Evolutionary conservation across 2,888 invertebrate genomes (phyloP).

Genomic region (Alitta virens): DNA sequence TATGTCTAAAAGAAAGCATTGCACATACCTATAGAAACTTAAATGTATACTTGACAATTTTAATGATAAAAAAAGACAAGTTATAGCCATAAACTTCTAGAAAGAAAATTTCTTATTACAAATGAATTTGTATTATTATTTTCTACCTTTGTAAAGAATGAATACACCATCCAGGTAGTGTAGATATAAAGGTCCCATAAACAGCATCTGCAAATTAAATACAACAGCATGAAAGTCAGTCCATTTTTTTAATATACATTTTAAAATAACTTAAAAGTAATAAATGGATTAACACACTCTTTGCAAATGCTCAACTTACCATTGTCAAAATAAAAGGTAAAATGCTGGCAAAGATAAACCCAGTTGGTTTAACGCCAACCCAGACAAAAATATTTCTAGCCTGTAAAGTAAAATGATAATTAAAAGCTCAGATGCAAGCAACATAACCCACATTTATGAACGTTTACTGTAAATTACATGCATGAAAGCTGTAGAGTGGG

Average conservation of each 20-base stretch:
- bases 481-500: too few relatives aligned
- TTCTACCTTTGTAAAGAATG: conserved; percentile 48
- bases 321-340: conserved; percentile 70
- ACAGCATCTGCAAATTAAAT: conserved; percentile 39
- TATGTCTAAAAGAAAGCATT: too few relatives aligned
- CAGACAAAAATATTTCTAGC: conserved; percentile 45
- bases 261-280: neutral
- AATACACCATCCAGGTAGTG: conserved; percentile 55
- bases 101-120: too few relatives aligned
- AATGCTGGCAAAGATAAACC: conserved; percentile 71
- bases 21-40: too few relatives aligned
- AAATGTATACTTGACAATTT: too few relatives aligned
- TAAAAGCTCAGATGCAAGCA: neutral
- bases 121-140: too few relatives aligned
- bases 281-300: neutral
- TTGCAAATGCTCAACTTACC: conserved; percentile 33
- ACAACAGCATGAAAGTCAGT: too few relatives aligned
- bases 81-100: too few relatives aligned
- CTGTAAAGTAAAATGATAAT: conserved; percentile 27
- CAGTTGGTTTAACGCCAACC: conserved; percentile 74
- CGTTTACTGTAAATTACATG: neutral
- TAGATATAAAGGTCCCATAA: conserved; percentile 49
- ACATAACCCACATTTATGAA: too few relatives aligned
- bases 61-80: too few relatives aligned
- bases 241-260: too few relatives aligned